Base-by-base conservation (phyloP, 2,113 vertebrate species). In the Colossoma macropomum region DNA sequence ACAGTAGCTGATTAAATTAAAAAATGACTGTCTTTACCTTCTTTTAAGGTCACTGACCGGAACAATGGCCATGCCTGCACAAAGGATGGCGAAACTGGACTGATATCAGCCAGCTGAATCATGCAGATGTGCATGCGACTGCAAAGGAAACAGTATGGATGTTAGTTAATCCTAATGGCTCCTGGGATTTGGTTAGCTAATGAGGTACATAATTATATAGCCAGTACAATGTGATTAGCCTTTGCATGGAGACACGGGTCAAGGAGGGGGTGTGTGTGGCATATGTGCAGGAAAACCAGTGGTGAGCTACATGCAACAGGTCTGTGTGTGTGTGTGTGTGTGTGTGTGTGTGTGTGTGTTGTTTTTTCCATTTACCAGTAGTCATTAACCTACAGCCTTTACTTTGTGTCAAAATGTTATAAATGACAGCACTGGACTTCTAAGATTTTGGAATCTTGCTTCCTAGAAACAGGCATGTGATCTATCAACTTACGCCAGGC, bases 121-220 rank as follows among this genome's bases (percentile, higher is more conserved):
- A 68, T 13, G 16, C 48, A 72, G 72, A 59, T 83, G 75, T 56
- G 25, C 56, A 34, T 60, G 79, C 28, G 72, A 50, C 80, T 69
- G 32, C 19, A 30, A 41, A 66, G 77, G 27, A 68, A 66, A 74
- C 68, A 56, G n/a, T 76, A 60, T 65, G 74, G 50, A 79, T 80
- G 59, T 68, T 77, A 60, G 60, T 70, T 83, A 13, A 75, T 83
- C 74, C 75, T 77, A 70, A 75, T 85, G 77, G 75, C 78, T 62
- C 62, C 41, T 71, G 75, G 71, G 77, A 69, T 82, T 72, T 80
- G 77, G 27, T 75, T 77, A 16, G 23, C 30, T 84, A 85, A 84
- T 83, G 81, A 75, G 77, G n/a, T 63, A 60, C 25, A 38, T 87
- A 85, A 85, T 87, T 80, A 77, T 77, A 62, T 48, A 73, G 28